These are phyloP conservation scores for Ceratothoa steindachneri DNA, from an alignment of 2,888 invertebrate species.

Conservation along the genomic window DNA sequence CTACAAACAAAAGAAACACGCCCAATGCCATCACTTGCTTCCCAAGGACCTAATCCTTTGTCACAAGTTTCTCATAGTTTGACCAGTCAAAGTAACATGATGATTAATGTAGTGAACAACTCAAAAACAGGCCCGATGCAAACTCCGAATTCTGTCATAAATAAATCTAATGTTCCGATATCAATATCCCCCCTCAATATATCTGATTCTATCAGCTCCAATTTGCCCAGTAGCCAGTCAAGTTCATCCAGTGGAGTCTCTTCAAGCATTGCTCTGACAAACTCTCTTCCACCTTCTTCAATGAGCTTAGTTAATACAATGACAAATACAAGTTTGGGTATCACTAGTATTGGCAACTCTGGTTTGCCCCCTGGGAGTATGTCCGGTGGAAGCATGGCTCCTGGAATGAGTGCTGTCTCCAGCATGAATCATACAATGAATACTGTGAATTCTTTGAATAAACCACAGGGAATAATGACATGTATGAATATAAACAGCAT, in stretches of 20 bases:
- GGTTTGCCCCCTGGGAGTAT: conserved; percentile 4
- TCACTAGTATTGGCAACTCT: conserved; percentile 32
- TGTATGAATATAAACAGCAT: conserved; percentile 35
- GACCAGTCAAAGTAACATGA: conserved; percentile 42
- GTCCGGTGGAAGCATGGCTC: conserved; percentile 37
- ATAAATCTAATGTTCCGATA: conserved; percentile 52
- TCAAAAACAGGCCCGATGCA: conserved; percentile 58
- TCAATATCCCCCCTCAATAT: conserved; percentile 49
- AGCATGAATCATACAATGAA: conserved; percentile 42
- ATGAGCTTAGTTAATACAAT: conserved; percentile 41
- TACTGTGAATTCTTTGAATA: conserved; percentile 36
- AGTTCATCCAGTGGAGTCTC: conserved; percentile 26
- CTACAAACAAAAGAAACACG: conserved; percentile 37
- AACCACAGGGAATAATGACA: conserved; percentile 37
- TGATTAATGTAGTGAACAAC: conserved; percentile 43
- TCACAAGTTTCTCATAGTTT: conserved; percentile 20
- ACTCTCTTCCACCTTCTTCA: conserved; percentile 21
- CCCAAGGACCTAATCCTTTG: not conserved
- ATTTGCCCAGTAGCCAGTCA: conserved; percentile 41
- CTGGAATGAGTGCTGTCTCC: conserved; percentile 37
- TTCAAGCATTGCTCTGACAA: conserved; percentile 21
- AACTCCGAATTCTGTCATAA: conserved; percentile 75
- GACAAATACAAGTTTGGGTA: conserved; percentile 31
- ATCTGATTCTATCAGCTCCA: conserved; percentile 48
- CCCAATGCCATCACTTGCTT: too few relatives aligned